A percentile compares a stretch with the other conserved stretches of the same genome.
These are phyloP conservation scores for Telenomus remus DNA, from an alignment of 1,140 invertebrate genomes.

Conservation along the genomic window DNA sequence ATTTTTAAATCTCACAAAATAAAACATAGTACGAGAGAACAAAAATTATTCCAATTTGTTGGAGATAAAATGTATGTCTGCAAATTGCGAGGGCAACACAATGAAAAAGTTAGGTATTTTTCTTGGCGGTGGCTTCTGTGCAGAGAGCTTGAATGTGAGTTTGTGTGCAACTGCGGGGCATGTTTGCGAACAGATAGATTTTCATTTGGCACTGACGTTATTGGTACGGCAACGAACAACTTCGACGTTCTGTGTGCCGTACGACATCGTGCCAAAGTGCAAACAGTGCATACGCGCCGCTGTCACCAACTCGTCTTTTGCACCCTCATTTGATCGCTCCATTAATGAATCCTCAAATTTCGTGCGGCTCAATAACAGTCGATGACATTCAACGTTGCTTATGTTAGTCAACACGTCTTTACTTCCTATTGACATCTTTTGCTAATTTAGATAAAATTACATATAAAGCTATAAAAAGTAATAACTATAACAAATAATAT, in stretches of 20 bases:
- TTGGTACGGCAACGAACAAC: slow-evolving; percentile 65
- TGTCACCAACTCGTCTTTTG: slow-evolving; percentile 33
- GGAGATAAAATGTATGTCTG: background rate
- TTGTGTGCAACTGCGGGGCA: slow-evolving; percentile 45
- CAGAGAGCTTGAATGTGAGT: slow-evolving; percentile 20
- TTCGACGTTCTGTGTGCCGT: slow-evolving; percentile 61
- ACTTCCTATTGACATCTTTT: too few relatives aligned
- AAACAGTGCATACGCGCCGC: slow-evolving; percentile 57
- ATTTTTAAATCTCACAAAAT: background rate
- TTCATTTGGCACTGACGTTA: slow-evolving; percentile 73
- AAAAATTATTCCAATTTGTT: too few relatives aligned
- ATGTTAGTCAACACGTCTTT: too few relatives aligned
- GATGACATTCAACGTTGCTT: slow-evolving; percentile 30
- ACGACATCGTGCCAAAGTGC: slow-evolving; percentile 59
- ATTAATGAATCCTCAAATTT: slow-evolving; percentile 74
- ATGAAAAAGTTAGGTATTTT: slow-evolving; percentile 9
- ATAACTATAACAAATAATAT: too few relatives aligned
- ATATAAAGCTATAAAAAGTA: too few relatives aligned
- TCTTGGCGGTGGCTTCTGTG: slow-evolving; percentile 26
- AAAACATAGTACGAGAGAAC: background rate
- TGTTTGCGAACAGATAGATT: slow-evolving; percentile 75
- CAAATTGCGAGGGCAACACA: background rate
- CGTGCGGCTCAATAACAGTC: slow-evolving; percentile 47
- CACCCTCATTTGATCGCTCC: slow-evolving; percentile 67
- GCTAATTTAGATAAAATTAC: too few relatives aligned